These are phyloP conservation scores for Vidua chalybeata DNA, from an alignment of 2,113 vertebrate genomes.

Conservation along the genomic window DNA sequence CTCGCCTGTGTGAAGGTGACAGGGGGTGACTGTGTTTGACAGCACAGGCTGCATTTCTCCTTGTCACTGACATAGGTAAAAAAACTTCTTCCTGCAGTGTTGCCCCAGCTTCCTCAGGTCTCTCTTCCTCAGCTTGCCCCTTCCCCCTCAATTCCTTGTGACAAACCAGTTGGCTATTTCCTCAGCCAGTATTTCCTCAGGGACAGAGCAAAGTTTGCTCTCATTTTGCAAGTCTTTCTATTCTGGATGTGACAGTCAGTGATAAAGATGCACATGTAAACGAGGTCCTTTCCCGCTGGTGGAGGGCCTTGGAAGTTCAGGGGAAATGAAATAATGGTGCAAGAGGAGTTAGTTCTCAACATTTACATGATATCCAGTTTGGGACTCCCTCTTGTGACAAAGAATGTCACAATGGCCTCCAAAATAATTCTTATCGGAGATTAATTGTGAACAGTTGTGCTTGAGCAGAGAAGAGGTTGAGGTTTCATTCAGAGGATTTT, in stretches of 20 bases:
- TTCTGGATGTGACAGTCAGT: background rate
- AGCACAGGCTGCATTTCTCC: background rate
- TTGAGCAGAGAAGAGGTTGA: background rate
- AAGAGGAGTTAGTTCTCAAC: background rate
- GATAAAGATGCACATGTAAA: background rate
- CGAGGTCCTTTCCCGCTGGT: background rate
- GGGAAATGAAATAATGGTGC: background rate
- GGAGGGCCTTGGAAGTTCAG: background rate
- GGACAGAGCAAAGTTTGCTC: background rate
- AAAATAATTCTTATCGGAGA: background rate
- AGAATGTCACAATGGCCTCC: accelerated
- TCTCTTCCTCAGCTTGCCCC: background rate
- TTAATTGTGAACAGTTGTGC: background rate
- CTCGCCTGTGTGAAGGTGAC: background rate
- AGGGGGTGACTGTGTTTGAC: background rate
- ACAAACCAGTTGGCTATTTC: background rate
- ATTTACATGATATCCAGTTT: background rate
- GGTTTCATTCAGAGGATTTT: background rate
- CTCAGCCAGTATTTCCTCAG: background rate
- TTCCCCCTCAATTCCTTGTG: background rate
- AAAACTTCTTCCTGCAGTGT: background rate
- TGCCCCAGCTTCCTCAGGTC: background rate
- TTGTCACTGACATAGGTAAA: background rate
- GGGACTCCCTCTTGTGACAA: background rate
- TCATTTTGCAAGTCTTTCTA: background rate